A percentile compares a stretch with the other conserved stretches of the same genome.
These are phyloP conservation scores for Lepus europaeus DNA, from an alignment of 2,113 vertebrate genomes.

Conservation along the genomic window DNA sequence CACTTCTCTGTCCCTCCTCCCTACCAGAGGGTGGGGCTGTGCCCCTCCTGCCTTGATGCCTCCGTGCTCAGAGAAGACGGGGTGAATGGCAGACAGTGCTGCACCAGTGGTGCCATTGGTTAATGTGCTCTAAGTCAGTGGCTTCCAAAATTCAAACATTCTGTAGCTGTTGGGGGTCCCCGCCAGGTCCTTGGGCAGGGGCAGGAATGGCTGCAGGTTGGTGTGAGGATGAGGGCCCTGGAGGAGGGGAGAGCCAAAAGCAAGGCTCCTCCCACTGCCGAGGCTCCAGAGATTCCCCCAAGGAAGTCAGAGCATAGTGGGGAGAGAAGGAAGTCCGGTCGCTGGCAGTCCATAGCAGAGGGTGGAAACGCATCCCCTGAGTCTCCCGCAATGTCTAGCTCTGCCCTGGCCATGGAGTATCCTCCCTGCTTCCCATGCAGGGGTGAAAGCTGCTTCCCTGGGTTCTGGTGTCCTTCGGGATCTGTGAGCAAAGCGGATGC, in stretches of 20 bases:
- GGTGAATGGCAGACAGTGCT: slow-evolving; percentile 69
- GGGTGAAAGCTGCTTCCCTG: background rate
- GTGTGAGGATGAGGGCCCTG: background rate
- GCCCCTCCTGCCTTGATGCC: background rate
- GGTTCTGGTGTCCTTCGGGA: background rate
- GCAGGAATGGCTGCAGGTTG: background rate
- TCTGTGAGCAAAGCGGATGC: background rate
- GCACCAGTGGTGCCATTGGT: slow-evolving; percentile 72
- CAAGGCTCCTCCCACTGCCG: background rate
- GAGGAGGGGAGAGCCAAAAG: background rate
- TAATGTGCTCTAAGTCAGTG: slow-evolving; percentile 68
- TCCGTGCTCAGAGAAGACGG: slow-evolving; percentile 53
- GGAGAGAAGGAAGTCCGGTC: background rate
- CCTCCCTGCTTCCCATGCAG: background rate
- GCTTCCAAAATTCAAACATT: slow-evolving; percentile 77
- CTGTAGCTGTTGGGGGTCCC: slow-evolving; percentile 50
- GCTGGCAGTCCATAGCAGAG: background rate
- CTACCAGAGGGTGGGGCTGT: accelerated
- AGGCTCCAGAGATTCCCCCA: background rate
- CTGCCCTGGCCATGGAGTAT: too few species aligned
- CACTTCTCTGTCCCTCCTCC: background rate
- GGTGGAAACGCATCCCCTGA: background rate
- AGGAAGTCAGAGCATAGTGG: background rate
- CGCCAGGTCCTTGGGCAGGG: slow-evolving; percentile 41
- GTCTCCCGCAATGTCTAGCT: background rate